phyloP scores from a whole-genome alignment of 1,140 invertebrate species.

The Lethrus apterus region DNA sequence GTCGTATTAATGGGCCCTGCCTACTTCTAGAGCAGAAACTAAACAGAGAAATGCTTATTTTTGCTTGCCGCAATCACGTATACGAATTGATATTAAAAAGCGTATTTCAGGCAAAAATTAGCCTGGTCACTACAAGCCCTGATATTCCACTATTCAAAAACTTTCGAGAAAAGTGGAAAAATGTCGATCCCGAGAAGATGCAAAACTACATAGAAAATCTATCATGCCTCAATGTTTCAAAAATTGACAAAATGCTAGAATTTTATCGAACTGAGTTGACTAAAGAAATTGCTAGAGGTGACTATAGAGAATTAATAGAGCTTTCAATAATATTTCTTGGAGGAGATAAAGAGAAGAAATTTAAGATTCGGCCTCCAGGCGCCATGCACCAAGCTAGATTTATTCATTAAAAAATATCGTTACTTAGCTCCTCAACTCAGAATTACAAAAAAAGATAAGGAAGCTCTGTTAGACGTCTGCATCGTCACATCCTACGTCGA shows the following conservation, averaged over 20 bases:
- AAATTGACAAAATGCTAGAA: conserved; percentile 36
- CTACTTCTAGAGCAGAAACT: background rate
- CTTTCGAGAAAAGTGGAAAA: conserved; percentile 10
- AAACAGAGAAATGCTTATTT: background rate
- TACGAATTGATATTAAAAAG: no score
- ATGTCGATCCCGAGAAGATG: conserved; percentile 37
- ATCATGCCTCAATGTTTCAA: conserved; percentile 32
- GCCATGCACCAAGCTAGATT: no score
- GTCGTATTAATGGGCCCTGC: background rate
- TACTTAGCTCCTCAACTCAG: background rate
- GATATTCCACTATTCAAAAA: no score
- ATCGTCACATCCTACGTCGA: background rate
- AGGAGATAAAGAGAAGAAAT: no score
- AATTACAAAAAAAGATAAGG: no score
- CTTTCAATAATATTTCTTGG: no score
- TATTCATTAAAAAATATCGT: no score
- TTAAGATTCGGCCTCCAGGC: no score
- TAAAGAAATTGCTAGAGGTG: no score
- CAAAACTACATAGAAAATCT: conserved; percentile 27
- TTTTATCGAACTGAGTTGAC: conserved; percentile 29
- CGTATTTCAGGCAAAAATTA: conserved; percentile 7
- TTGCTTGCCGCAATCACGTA: conserved; percentile 14
- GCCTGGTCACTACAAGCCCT: no score
- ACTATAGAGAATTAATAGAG: no score
- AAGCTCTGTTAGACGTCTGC: no score